Base-by-base conservation (phyloP, 2,113 vertebrate species). In the Osmerus eperlanus region DNA sequence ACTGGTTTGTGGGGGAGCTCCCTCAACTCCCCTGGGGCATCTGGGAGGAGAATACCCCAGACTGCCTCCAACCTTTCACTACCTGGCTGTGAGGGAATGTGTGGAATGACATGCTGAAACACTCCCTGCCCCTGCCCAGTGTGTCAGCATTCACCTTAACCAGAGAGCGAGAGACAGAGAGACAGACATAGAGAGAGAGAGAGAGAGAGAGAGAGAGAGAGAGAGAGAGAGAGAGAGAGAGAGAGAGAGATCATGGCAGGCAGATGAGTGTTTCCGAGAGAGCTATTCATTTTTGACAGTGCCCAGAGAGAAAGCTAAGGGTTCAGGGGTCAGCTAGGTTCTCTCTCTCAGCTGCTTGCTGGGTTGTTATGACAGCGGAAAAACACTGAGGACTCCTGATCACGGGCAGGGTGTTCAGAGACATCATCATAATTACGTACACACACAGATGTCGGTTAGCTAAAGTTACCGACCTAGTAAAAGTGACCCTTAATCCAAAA, bases 241-340 rank as follows among this genome's bases (percentile, higher is more conserved):
- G 61, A 64, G 12, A n/a, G 36, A 9, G 7, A 16, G 60, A 67
- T 73, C 54, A 65, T 75, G 66, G 25, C 80, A 80, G 77, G 60
- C 23, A 71, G n/a, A 41, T 78, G 72, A 69, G 56, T 72, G 70
- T 84, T 86, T 77, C 59, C 72, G 72, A 79, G 23, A 62, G 4
- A 18, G 28, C 3, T 59, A 47, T 52, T 78, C 7, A 82, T 41
- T 78, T 85, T 72, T 81, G 29, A 67, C 81, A 82, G 65, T 8
- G 71, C 16, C 36, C 36, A 41, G 36, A 41, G 36, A 41, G 36
- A 41, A 41, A 41, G 5, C 36, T 6, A 9, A 41, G 36, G 36
- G 36, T 41, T 41, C 36, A 6, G 36, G 11, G 36, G 36, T 72
- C 19, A 23, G 29, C 32, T 70, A 59, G 36, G 36, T 25, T 36